phyloP scores from a whole-genome alignment of 2,113 vertebrate genomes.

The Cyprinodon tularosa region DNA sequence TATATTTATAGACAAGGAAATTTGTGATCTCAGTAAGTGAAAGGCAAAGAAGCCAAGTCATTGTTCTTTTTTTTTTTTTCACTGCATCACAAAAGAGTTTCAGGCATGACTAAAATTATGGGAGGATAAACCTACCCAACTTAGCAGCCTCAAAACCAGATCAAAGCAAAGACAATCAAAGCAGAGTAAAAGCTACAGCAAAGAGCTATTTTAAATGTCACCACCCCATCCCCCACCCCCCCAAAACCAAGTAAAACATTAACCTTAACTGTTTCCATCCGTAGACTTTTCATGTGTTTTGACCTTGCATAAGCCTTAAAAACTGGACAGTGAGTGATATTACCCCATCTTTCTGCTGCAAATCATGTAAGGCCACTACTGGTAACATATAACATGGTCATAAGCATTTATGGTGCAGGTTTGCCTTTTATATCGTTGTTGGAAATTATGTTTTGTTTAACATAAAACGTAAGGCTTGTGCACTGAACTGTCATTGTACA shows the following conservation, averaged over 20 bases:
- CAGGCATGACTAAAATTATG: constrained; percentile 70
- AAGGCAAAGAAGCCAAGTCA: constrained; percentile 31
- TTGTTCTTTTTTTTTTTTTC: constrained; percentile 54
- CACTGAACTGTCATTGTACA: background rate
- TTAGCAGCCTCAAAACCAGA: constrained; percentile 73
- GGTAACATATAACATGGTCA: constrained; percentile 69
- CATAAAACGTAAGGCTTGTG: constrained; percentile 33
- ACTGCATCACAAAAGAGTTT: constrained; percentile 64
- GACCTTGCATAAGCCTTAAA: constrained; percentile 50
- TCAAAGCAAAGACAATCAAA: constrained; percentile 80
- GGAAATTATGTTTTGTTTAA: constrained; percentile 34
- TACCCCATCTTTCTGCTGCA: constrained; percentile 43
- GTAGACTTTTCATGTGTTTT: constrained; percentile 56
- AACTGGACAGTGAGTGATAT: constrained; percentile 54
- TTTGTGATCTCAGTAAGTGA: constrained; percentile 32
- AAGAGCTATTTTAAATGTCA: constrained; percentile 77
- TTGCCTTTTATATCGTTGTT: constrained; percentile 20
- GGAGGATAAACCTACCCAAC: constrained; percentile 75
- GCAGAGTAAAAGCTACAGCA: constrained; percentile 76
- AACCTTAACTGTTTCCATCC: constrained; percentile 66
- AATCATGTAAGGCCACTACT: constrained; percentile 50
- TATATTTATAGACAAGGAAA: constrained; percentile 39
- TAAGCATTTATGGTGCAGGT: constrained; percentile 60
- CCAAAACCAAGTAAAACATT: constrained; percentile 37
- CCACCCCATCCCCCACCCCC: constrained; percentile 39